Evolutionary conservation across 2,888 invertebrate species (phyloP), one percentile per base, ranked within the genome.

Genomic region (Endomychus coccineus): DNA sequence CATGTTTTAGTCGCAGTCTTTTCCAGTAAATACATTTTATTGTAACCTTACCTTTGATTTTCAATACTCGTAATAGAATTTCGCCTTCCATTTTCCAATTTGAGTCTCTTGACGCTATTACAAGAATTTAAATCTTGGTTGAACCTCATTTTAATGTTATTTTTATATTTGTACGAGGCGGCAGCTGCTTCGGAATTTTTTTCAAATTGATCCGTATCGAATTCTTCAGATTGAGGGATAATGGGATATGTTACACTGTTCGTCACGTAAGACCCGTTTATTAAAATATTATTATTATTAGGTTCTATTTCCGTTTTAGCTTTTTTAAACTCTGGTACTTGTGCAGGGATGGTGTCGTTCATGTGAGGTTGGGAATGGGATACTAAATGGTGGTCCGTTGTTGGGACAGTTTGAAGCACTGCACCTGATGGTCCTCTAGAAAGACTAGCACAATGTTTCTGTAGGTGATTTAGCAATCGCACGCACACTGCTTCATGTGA

Each of bases 81-180:
- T 28, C 59, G 52, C 31, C 61, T 40, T 9, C 46, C 46, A 23
- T 51, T 51, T 23, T 53, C 53, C 29, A 52, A 27, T 40, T 56
- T 57, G 33, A 51, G 50, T 25, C 52, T 49, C 41, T 59, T 59
- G 9, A 50, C 36, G 17, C 55, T 54, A 2, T 48, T 40, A 27
- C 59, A 61, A 2, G 59, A 70, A 28, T 69, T 70, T 49, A 62
- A 45, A 44, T 66, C 66, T 38, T 66, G 65, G 23, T 54, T 64
- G 43, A 94, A 94, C 40, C 94, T 72, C 60, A 91, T 81, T 57
- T 92, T 90, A 48, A 95, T 94, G 58, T 84, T 87, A 55, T 87
- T 92, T 69, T 95, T 95, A 70, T 91, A 94, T 69, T 94, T 94
- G 70, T 92, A 94, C 1, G 77, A 77, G n/a, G 65, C 54, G 6